Base-by-base conservation (phyloP, 2,797 vertebrate genomes). In the Sparidentex hasta region DNA sequence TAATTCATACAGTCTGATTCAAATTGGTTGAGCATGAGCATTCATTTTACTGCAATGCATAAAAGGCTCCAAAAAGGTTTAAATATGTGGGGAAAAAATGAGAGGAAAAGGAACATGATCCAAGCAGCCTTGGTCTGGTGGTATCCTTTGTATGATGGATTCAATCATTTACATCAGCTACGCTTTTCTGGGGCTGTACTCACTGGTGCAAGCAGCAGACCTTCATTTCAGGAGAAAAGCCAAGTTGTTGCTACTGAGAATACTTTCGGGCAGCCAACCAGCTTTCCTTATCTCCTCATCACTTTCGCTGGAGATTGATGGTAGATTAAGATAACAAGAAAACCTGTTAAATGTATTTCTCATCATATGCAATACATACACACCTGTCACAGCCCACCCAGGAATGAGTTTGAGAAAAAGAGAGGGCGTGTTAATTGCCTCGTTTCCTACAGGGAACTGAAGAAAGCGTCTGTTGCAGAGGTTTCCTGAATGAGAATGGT, bases 311-410 rank as follows among this genome's bases (percentile, higher is more conserved):
- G 73, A 93, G 84, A 90, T 87, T 90, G 83, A 79, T 29, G 21
- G 84, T 75, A 88, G 66, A 93, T 91, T 89, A 87, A 85, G 76
- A 87, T 76, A 80, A 86, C 64, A 86, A 56, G 70, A 16, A 80
- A 83, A 89, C 78, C 81, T 71, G 71, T 78, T 80, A 80, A 86
- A 85, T 82, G 43, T 74, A 82, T 83, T 89, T 85, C 85, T 81
- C 18, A 76, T 74, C 72, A 71, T 62, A 62, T 71, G 58, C 78
- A 85, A 86, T 73, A 25, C 69, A 65, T 55, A 85, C 65, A 87
- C 87, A 90, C 74, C 82, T 87, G 84, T 87, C 86, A 47, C 76
- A 90, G 74, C 67, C 73, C 78, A 82, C 81, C 54, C 81, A 63
- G 77, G 75, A 71, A 83, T 84, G 74, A 84, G 64, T 81, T 84